Evolutionary conservation across 2,113 vertebrate species (phyloP).

Genomic region (Atractosteus spatula): DNA sequence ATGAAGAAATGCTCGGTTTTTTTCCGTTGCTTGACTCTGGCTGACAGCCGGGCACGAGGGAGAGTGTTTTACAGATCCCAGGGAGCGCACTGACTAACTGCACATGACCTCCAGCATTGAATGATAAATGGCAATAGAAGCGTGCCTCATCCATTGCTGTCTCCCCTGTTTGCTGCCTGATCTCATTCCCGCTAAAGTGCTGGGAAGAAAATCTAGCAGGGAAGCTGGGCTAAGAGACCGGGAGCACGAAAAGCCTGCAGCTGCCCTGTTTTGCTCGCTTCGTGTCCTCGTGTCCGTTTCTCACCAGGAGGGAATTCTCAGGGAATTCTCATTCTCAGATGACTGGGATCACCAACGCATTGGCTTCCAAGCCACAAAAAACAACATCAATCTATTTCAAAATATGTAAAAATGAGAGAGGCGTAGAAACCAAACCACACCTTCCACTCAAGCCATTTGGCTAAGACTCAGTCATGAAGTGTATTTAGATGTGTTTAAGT

Average conservation of each 20-base stretch:
- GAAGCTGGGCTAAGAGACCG: too few species aligned
- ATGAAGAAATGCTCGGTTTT: background rate
- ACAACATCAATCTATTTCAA: too few species aligned
- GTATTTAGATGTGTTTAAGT: too few species aligned
- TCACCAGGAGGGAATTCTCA: background rate
- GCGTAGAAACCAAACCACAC: too few species aligned
- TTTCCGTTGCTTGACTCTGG: slow-evolving; percentile 31
- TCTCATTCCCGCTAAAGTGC: slow-evolving; percentile 50
- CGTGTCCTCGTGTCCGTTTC: background rate
- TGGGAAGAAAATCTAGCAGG: slow-evolving; percentile 5
- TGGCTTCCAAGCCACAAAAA: too few species aligned
- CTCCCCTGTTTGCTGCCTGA: slow-evolving; percentile 42
- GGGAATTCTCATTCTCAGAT: too few species aligned
- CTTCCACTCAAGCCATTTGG: too few species aligned
- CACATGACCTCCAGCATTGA: slow-evolving; percentile 65
- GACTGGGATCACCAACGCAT: too few species aligned
- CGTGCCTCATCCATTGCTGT: slow-evolving; percentile 58
- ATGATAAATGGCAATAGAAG: slow-evolving; percentile 67
- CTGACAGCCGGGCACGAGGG: slow-evolving; percentile 51
- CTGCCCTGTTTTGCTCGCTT: background rate
- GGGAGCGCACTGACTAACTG: slow-evolving; percentile 67
- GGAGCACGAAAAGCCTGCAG: background rate
- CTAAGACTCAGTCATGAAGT: too few species aligned
- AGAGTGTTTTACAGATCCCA: slow-evolving; percentile 65
- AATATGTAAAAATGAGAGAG: too few species aligned